These are phyloP conservation scores for Tetanocera ferruginea DNA, from an alignment of 2,888 invertebrate genomes.

Conservation along the genomic window DNA sequence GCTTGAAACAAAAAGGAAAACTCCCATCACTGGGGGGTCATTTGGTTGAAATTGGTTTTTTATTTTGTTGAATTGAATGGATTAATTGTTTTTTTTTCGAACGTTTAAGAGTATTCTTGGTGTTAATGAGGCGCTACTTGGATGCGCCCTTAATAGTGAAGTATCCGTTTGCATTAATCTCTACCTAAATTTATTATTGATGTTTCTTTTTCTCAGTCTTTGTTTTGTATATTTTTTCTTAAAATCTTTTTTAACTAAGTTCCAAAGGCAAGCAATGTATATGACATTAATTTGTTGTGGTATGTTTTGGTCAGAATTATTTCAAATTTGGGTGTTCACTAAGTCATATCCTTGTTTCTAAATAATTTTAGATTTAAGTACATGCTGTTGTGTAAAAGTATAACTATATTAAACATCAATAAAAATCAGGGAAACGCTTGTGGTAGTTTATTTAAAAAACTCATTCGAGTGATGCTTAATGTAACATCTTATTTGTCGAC, in stretches of 20 bases:
- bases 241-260: neutral
- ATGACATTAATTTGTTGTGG: neutral
- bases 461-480: too few species aligned
- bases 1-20: constrained; percentile 5
- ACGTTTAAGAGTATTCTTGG: neutral
- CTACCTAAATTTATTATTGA: too few species aligned
- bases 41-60: neutral
- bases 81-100: neutral
- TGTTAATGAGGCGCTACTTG: neutral
- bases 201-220: neutral
- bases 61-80: neutral
- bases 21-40: constrained; percentile 39
- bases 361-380: too few species aligned
- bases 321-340: neutral
- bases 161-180: neutral
- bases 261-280: neutral
- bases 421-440: too few species aligned
- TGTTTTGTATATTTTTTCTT: neutral
- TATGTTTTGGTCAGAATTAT: neutral
- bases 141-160: neutral
- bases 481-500: too few species aligned
- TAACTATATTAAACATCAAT: too few species aligned
- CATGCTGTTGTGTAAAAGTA: too few species aligned
- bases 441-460: too few species aligned
- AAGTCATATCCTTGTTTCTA: too few species aligned